Evolutionary conservation across 2,113 vertebrate species (phyloP).

Genomic region (Nerophis lumbriciformis): DNA sequence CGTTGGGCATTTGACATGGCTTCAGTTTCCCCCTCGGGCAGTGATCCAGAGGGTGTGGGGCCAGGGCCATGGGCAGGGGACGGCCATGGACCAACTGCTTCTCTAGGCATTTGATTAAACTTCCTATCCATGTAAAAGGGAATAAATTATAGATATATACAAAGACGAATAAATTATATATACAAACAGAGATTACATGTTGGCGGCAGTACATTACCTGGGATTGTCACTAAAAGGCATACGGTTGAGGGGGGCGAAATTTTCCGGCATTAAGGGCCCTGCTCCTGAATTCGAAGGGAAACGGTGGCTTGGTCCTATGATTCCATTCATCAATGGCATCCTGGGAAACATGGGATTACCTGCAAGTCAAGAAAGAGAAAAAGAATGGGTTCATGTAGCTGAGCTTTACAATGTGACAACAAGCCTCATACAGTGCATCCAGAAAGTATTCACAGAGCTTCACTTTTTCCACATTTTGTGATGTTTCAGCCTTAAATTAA

Average conservation of each 20-base stretch:
- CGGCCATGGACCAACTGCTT: constrained; percentile 79
- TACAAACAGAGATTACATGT: background rate
- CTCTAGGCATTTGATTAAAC: constrained; percentile 79
- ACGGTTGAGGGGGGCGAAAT: constrained; percentile 81
- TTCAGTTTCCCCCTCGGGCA: constrained; percentile 82
- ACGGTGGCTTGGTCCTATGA: constrained; percentile 82
- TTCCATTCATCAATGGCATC: constrained; percentile 88
- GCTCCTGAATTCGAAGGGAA: constrained; percentile 78
- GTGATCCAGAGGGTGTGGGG: constrained; percentile 64
- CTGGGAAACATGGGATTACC: constrained; percentile 83
- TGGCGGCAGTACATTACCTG: constrained; percentile 49
- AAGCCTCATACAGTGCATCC: background rate
- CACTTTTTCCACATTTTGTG: too few relatives aligned
- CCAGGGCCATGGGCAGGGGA: constrained; percentile 54
- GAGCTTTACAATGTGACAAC: background rate
- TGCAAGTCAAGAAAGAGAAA: constrained; percentile 37
- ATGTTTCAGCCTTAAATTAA: too few relatives aligned
- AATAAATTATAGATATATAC: background rate
- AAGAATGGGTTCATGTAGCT: background rate
- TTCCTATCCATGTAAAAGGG: constrained; percentile 73
- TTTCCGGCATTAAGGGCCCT: constrained; percentile 73
- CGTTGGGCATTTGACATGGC: constrained; percentile 92
- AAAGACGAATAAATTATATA: background rate
- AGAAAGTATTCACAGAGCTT: too few relatives aligned
- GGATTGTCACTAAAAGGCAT: constrained; percentile 80